These are phyloP conservation scores for Chascanopsetta lugubris DNA, from an alignment of 2,113 vertebrate species.

Conservation along the genomic window DNA sequence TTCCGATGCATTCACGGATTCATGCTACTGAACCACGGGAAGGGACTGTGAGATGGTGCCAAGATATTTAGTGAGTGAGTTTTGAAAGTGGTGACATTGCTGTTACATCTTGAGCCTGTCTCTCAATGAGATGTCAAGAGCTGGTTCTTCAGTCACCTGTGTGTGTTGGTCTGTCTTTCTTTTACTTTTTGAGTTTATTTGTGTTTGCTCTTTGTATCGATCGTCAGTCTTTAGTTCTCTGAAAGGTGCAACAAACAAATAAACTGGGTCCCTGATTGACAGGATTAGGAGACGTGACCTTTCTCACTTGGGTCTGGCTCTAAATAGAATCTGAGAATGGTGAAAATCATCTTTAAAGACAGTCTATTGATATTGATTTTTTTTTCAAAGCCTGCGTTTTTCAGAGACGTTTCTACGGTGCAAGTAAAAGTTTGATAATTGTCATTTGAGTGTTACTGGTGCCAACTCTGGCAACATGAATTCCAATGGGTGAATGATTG, in stretches of 20 bases:
- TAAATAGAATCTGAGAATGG: too few species aligned
- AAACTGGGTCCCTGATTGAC: background rate
- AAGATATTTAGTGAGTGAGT: background rate
- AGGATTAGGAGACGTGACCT: background rate
- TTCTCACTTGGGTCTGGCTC: background rate
- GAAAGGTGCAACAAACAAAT: background rate
- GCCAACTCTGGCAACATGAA: too few species aligned
- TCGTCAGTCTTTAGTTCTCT: background rate
- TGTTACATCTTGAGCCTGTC: background rate
- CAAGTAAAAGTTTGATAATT: too few species aligned
- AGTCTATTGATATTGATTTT: too few species aligned
- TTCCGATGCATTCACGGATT: too few species aligned
- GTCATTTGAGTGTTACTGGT: too few species aligned
- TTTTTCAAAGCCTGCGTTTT: too few species aligned
- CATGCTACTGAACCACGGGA: too few species aligned
- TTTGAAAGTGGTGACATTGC: slow-evolving; percentile 3
- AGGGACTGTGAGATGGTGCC: background rate
- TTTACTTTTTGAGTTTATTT: background rate
- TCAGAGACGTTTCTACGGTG: too few species aligned
- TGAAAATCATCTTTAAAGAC: too few species aligned
- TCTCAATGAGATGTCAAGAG: background rate
- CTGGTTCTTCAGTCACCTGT: background rate
- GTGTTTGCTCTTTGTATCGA: background rate
- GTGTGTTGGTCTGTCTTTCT: background rate
- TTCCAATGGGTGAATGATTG: too few species aligned